Evolutionary conservation across 2,888 invertebrate species (phyloP).

Genomic region (Sinodicranocentrus sp.): DNA sequence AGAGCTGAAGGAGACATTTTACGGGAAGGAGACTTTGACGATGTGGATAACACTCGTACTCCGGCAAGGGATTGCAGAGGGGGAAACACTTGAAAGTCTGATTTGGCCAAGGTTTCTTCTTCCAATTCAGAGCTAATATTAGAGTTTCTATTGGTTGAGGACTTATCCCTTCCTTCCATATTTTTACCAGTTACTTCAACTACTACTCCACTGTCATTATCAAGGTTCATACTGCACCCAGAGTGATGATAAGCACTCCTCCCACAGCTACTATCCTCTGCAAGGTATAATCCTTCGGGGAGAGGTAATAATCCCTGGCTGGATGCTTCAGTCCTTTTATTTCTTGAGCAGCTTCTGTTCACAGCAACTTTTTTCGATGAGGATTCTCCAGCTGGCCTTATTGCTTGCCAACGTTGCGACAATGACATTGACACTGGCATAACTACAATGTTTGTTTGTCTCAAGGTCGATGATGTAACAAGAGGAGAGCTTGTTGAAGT

Average conservation of each 20-base stretch:
- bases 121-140: background rate
- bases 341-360: constrained; percentile 51
- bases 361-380: constrained; percentile 5
- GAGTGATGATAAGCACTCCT: background rate
- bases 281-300: constrained; percentile 23
- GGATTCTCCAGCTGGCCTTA: no score
- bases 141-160: background rate
- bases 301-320: background rate
- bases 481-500: background rate
- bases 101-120: constrained; percentile 20
- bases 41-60: constrained; percentile 37
- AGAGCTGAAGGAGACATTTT: constrained; percentile 32
- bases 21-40: constrained; percentile 27
- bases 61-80: constrained; percentile 48
- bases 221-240: background rate
- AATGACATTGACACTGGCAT: constrained; percentile 44
- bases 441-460: constrained; percentile 25
- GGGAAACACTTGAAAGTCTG: constrained; percentile 62
- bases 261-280: constrained; percentile 39
- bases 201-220: constrained; percentile 15
- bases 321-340: constrained; percentile 40
- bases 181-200: background rate
- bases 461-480: constrained; percentile 32
- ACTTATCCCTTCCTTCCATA: background rate
- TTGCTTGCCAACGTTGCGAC: constrained; percentile 45